A percentile compares a stretch with the other conserved stretches of the same genome.
phyloP scores from a whole-genome alignment of 2,113 vertebrate genomes.

The Cervus canadensis region DNA sequence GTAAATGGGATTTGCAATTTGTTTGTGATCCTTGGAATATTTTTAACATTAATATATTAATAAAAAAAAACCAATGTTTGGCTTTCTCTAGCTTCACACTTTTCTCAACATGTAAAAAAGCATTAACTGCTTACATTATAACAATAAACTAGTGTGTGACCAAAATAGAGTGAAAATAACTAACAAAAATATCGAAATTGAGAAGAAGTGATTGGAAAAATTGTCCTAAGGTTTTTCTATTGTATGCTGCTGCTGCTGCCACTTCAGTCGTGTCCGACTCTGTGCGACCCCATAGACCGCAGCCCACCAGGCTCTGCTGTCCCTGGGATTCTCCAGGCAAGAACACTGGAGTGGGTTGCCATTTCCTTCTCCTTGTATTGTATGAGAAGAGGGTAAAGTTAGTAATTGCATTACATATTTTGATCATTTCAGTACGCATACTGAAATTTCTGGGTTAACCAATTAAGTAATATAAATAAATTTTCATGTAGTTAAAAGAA shows the following conservation, averaged over 20 bases:
- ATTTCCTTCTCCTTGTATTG: background rate
- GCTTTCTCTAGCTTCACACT: background rate
- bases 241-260: background rate
- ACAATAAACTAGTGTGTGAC: background rate
- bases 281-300: too few species aligned
- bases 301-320: rapidly evolving
- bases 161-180: background rate
- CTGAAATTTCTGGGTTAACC: background rate
- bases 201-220: background rate
- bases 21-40: background rate
- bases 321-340: too few species aligned
- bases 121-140: background rate
- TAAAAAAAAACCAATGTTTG: background rate
- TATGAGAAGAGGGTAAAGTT: background rate
- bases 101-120: background rate
- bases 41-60: background rate
- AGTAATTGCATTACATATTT: background rate
- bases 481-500: background rate
- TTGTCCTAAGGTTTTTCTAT: background rate
- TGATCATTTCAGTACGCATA: background rate
- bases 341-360: too few species aligned
- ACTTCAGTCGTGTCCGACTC: too few species aligned
- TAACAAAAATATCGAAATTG: background rate
- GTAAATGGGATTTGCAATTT: background rate
- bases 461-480: background rate